Evolutionary conservation across 1,140 invertebrate genomes (phyloP), one percentile per base, ranked within the genome.

Genomic region (Heliconius melpomene): DNA sequence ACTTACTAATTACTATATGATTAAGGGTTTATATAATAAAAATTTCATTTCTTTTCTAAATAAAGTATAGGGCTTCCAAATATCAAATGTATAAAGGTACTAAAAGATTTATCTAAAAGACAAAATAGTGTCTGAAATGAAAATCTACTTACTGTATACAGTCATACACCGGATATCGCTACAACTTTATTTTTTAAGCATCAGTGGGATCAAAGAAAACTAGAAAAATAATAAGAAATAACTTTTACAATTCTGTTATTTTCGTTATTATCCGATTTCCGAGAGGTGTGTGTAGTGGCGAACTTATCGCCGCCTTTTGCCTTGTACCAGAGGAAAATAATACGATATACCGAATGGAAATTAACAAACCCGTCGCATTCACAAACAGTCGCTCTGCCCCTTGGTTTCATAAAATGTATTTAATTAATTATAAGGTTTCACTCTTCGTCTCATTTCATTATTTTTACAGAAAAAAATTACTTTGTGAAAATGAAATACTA

Each of bases 81-180:
- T 66, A 66, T 66, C 23, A 66, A 66, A 66, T 70, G 50, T 77
- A 74, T 71, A 74, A 81, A 81, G 76, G 46, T 77, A 74, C 76
- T 78, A 81, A 52, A 78, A 78, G 74, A 66, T 74, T 78, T 77
- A 52, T 46, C 26, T n/a, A 76, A 78, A 66, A 66, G 60, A 66
- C 60, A 66, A 13, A 66, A 66, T 57, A 57, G 54, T 57, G 60
- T 66, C 60, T 29, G 54, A 72, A 77, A 78, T 74, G 54, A 46
- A 81, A 57, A 36, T 7, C 75, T 74, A 29, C 11, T n/a, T 6
- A 13, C 72, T 70, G 70, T 72, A 70, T 60, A 77, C 52, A 29
- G 26, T 29, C 26, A 66, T 26, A 29, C n/a, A 13, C 29, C 74
- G 50, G 76, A 71, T 57, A 81, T 81, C 75, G 72, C 75, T 76